These are phyloP conservation scores for Sarcophaga subvicina DNA, from an alignment of 2,888 invertebrate species.

Conservation along the genomic window DNA sequence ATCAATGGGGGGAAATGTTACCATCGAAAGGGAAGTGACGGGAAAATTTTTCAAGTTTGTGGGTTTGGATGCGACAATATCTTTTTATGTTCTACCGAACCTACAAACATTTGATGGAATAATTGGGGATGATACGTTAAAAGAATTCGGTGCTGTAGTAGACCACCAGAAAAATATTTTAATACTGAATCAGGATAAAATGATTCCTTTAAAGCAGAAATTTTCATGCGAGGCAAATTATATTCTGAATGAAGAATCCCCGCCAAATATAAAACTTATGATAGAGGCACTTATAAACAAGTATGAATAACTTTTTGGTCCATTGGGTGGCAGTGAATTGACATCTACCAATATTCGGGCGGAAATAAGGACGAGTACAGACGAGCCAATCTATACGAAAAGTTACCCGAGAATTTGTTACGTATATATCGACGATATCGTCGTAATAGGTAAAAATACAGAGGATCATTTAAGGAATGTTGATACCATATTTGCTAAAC, in stretches of 20 bases:
- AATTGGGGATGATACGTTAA: no score
- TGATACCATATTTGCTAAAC: no score
- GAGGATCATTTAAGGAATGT: neutral
- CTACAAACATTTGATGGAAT: no score
- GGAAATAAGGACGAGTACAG: neutral
- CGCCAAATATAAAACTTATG: neutral
- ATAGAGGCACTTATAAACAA: neutral
- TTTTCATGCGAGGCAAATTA: neutral
- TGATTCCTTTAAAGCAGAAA: no score
- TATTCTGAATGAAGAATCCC: neutral
- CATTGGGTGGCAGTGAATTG: neutral
- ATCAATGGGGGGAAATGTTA: no score
- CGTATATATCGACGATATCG: neutral
- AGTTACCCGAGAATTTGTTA: neutral
- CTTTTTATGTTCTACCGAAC: no score
- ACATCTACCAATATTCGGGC: neutral
- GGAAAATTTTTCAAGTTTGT: no score
- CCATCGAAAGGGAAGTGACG: no score
- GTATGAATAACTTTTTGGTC: neutral
- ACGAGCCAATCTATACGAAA: conserved; percentile 20
- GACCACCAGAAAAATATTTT: no score
- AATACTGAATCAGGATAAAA: no score
- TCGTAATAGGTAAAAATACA: neutral
- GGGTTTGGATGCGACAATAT: no score
- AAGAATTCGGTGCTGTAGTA: no score